Percentiles rank a stretch among this genome's conserved stretches.
phyloP scores from a whole-genome alignment of 2,113 vertebrate genomes.

The Neotoma lepida region DNA sequence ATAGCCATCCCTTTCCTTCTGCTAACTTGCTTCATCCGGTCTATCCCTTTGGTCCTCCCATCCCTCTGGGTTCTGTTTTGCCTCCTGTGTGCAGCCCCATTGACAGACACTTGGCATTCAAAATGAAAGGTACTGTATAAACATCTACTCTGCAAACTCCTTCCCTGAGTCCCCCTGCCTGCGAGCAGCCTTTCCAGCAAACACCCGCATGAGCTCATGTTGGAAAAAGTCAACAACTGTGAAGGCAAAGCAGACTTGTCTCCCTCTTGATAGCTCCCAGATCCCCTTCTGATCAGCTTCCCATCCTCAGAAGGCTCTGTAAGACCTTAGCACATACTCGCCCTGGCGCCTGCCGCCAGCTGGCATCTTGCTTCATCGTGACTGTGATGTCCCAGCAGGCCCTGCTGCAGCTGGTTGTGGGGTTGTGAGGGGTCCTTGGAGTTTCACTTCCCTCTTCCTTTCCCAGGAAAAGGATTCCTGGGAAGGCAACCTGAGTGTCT shows the following conservation, averaged over 20 bases:
- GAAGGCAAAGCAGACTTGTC: neutral
- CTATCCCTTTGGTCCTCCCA: neutral
- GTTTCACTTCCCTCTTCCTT: neutral
- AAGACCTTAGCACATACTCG: accelerated
- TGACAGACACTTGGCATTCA: neutral
- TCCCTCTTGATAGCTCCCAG: neutral
- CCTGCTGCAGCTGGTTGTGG: accelerated
- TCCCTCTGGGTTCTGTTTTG: neutral
- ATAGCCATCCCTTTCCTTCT: neutral
- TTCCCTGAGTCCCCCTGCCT: neutral
- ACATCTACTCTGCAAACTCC: neutral
- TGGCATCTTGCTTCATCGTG: accelerated
- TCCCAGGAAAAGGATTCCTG: neutral
- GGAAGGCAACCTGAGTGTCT: neutral
- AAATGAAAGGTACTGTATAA: neutral
- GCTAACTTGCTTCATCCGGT: neutral
- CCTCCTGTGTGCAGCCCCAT: neutral
- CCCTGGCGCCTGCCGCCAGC: neutral
- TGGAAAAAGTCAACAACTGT: neutral
- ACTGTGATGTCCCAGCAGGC: accelerated
- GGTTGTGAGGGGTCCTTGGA: neutral
- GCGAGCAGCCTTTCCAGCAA: neutral
- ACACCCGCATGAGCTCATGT: neutral
- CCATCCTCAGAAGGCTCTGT: neutral
- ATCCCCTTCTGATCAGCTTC: neutral